A percentile compares a stretch with the other conserved stretches of the same genome.
phyloP scores from a whole-genome alignment of 2,113 vertebrate species.

The Manacus vitellinus region DNA sequence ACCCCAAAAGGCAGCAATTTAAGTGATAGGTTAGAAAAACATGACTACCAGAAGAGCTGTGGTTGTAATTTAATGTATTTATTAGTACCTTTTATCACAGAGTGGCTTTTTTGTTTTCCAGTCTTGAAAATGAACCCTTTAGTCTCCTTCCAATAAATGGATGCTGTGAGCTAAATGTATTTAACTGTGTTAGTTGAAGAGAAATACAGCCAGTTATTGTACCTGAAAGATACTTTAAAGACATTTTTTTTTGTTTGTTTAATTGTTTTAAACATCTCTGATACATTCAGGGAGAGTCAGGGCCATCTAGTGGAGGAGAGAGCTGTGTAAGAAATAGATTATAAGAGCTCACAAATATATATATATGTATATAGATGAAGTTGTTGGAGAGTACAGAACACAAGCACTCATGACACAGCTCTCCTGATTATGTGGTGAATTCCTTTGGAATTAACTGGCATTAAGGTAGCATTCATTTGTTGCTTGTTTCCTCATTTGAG shows the following conservation, averaged over 20 bases:
- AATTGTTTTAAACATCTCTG: background rate
- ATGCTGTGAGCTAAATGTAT: background rate
- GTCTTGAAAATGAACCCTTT: background rate
- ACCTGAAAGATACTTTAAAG: background rate
- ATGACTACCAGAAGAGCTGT: background rate
- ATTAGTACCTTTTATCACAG: background rate
- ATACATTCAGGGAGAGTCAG: background rate
- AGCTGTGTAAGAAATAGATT: background rate
- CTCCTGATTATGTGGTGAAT: background rate
- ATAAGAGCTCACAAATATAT: background rate
- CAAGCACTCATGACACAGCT: background rate
- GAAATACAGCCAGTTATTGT: background rate
- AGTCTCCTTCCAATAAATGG: background rate
- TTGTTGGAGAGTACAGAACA: background rate
- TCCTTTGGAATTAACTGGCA: background rate
- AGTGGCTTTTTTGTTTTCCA: background rate
- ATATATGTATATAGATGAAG: background rate
- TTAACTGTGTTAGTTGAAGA: background rate
- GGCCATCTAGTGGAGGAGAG: constrained; percentile 54
- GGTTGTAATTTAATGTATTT: background rate
- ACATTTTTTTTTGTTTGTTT: background rate
- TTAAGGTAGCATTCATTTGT: background rate
- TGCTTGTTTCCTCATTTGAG: background rate
- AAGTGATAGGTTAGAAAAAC: background rate
- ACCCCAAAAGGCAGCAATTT: background rate